A percentile compares a stretch with the other conserved stretches of the same genome.
phyloP scores from a whole-genome alignment of 53 echinoderm and acorn worm species.

The Echinarachnius parma region DNA sequence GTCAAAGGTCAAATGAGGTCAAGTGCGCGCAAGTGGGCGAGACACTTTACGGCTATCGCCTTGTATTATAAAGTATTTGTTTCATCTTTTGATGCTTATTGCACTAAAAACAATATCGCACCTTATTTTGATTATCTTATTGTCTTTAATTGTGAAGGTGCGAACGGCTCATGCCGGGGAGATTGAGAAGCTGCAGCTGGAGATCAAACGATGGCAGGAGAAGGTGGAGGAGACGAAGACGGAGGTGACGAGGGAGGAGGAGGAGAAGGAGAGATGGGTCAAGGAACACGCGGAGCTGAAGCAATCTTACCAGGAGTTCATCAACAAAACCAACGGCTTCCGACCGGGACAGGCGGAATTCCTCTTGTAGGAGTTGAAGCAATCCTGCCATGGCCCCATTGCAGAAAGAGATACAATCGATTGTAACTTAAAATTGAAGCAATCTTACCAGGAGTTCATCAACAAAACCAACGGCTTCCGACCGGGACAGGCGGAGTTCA shows the following conservation, averaged over 20 bases:
- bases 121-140: no score
- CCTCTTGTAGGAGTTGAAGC: no score
- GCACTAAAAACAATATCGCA: no score
- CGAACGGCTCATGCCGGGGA: constrained; percentile 54
- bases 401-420: no score
- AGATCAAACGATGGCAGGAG: constrained; percentile 55
- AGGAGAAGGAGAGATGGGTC: constrained; percentile 77
- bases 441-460: constrained; percentile 85
- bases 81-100: no score
- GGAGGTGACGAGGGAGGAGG: constrained; percentile 55
- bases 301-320: constrained; percentile 80
- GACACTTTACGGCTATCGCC: no score
- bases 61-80: no score
- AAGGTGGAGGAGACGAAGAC: constrained; percentile 59
- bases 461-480: constrained; percentile 82
- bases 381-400: no score
- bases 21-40: no score
- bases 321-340: constrained; percentile 85
- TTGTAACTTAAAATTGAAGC: no score
- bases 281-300: constrained; percentile 60
- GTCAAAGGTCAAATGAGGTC: no score
- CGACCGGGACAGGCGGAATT: constrained; percentile 89
- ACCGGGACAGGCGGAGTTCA: constrained; percentile 89
- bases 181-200: constrained; percentile 54
- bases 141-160: no score